Evolutionary conservation across 2,888 invertebrate genomes (phyloP).

Genomic region (Chorisops tibialis): DNA sequence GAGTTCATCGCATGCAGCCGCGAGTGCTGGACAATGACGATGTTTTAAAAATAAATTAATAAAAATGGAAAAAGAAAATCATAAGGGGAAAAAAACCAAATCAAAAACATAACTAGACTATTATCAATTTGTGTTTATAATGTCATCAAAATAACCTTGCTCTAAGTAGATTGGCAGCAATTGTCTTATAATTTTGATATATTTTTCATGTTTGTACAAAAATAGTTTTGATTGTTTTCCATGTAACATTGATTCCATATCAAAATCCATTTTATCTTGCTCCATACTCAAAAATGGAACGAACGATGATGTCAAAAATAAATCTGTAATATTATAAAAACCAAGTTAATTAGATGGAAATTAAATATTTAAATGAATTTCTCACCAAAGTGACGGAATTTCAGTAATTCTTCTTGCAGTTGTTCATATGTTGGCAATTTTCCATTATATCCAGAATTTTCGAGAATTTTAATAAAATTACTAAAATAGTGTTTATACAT

Average conservation of each 20-base stretch:
- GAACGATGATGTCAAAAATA: not conserved
- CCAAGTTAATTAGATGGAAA: not conserved
- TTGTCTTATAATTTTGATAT: not conserved
- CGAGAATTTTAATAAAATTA: not conserved
- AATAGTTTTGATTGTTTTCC: not conserved
- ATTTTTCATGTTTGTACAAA: conserved; percentile 2
- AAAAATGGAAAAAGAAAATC: too few species aligned
- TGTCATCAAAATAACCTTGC: not conserved
- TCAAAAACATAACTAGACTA: too few species aligned
- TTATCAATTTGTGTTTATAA: too few species aligned
- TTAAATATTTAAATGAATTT: not conserved
- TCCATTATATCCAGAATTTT: not conserved
- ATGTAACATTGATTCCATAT: not conserved
- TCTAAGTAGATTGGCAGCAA: conserved; percentile 11
- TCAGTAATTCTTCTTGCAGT: not conserved
- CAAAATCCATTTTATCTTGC: not conserved
- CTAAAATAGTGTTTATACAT: not conserved
- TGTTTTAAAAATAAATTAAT: too few species aligned
- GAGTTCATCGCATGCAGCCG: too few species aligned
- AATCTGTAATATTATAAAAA: not conserved
- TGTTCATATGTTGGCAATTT: not conserved
- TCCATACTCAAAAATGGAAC: conserved; percentile 11
- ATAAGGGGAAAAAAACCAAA: too few species aligned
- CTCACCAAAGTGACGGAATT: conserved; percentile 1
- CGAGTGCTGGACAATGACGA: too few species aligned